These are phyloP conservation scores for Muscicapa comitata DNA, from an alignment of 2,797 vertebrate genomes.

Conservation along the genomic window DNA sequence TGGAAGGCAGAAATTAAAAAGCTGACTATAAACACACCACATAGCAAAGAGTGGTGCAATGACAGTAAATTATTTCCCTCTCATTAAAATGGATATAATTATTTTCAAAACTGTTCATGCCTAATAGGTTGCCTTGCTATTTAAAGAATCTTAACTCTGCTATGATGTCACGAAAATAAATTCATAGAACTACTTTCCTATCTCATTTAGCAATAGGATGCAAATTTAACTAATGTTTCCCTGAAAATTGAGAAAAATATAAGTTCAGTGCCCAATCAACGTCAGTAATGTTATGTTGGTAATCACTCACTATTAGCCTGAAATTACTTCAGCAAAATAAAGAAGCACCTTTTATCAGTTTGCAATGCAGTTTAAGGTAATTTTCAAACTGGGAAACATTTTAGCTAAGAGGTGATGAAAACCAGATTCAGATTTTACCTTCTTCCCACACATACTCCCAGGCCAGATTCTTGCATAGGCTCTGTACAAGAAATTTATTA, in stretches of 20 bases:
- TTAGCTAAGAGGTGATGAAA: not conserved
- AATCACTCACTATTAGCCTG: not conserved
- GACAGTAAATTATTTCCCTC: not conserved
- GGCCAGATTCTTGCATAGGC: not conserved
- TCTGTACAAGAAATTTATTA: not conserved
- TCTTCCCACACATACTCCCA: not conserved
- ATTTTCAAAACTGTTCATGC: conserved; percentile 15
- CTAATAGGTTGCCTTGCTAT: conserved; percentile 37
- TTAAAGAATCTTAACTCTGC: conserved; percentile 15
- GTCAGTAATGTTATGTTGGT: not conserved
- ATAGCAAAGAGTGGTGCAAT: not conserved
- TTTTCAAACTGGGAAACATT: not conserved
- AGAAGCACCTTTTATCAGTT: not conserved
- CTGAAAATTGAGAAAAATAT: conserved; percentile 37
- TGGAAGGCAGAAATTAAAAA: not conserved
- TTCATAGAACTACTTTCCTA: conserved; percentile 1
- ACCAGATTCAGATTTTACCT: not conserved
- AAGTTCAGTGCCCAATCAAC: conserved; percentile 6
- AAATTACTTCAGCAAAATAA: conserved; percentile 13
- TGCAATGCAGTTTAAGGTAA: not conserved
- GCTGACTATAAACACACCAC: not conserved
- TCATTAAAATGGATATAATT: conserved; percentile 46
- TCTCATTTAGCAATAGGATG: conserved; percentile 32
- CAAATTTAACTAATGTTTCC: conserved; percentile 50
- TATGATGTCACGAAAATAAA: conserved; percentile 46